phyloP scores from a whole-genome alignment of 2,797 vertebrate species.

The Pipistrellus pygmaeus region DNA sequence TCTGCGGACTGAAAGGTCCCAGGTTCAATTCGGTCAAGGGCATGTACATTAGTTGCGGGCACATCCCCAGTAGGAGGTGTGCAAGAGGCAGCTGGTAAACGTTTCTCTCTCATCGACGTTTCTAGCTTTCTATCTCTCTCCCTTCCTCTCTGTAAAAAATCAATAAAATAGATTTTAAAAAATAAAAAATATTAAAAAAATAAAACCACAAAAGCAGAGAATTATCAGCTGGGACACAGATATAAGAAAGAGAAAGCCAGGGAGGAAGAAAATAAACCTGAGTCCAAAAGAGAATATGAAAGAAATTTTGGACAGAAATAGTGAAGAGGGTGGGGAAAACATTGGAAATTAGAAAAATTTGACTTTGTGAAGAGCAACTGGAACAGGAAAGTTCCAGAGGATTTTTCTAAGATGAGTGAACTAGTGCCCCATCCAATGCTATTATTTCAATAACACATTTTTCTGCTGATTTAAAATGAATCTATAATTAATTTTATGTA shows the following conservation, averaged over 20 bases:
- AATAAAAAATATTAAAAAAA: not conserved
- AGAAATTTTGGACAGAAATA: constrained; percentile 8
- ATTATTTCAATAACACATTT: not conserved
- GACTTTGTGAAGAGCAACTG: not conserved
- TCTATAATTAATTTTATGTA: constrained; percentile 48
- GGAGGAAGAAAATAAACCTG: not conserved
- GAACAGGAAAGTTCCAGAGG: not conserved
- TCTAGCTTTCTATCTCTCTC: no score
- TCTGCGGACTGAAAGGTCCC: no score
- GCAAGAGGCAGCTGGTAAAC: no score
- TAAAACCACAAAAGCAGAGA: not conserved
- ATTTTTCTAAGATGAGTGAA: not conserved
- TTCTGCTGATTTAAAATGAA: constrained; percentile 14
- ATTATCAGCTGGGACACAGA: constrained; percentile 20
- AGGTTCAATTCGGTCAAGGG: no score
- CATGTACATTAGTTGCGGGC: no score
- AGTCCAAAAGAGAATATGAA: not conserved
- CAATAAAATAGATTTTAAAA: no score
- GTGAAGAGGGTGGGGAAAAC: not conserved
- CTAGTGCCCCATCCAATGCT: not conserved
- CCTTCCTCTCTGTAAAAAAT: no score
- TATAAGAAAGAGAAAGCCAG: not conserved
- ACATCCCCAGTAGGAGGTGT: no score
- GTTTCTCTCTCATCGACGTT: no score
- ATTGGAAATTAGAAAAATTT: not conserved